Evolutionary conservation across 2,797 vertebrate species (phyloP).

Genomic region (Gadopsis marmoratus): DNA sequence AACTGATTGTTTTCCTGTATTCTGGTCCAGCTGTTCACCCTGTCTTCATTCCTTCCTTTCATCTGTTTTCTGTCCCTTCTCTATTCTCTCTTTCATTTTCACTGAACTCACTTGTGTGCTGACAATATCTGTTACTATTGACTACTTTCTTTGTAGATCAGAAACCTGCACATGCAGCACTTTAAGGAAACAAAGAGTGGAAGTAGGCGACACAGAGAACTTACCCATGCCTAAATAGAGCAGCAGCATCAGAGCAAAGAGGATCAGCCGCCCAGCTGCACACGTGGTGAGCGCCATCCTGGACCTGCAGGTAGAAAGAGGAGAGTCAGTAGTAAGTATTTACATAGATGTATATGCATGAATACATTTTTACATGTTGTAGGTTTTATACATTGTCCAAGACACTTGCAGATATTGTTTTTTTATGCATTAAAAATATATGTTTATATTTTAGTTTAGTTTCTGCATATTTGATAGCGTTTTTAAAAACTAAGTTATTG

Average conservation of each 20-base stretch:
- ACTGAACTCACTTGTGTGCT: background rate
- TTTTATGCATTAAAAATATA: background rate
- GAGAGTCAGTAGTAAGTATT: background rate
- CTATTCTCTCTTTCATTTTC: background rate
- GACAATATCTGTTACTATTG: background rate
- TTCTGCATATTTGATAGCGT: background rate
- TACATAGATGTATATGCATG: background rate
- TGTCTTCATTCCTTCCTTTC: background rate
- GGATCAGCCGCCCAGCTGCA: conserved; percentile 60
- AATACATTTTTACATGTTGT: background rate
- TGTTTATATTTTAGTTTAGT: background rate
- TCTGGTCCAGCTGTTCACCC: background rate
- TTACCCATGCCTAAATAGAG: conserved; percentile 73
- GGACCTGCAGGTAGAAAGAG: conserved; percentile 61
- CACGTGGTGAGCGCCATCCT: conserved; percentile 66
- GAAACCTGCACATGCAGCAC: conserved; percentile 1
- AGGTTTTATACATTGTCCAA: background rate
- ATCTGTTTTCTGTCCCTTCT: background rate
- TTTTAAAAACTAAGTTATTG: no score
- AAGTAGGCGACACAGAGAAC: conserved; percentile 44
- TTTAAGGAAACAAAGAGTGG: conserved; percentile 8
- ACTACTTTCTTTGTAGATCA: conserved; percentile 3
- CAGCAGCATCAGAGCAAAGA: conserved; percentile 66
- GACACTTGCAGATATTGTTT: background rate
- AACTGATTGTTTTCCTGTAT: conserved; percentile 11